phyloP scores from a whole-genome alignment of 2,797 vertebrate genomes.

The Sebastes variabilis region DNA sequence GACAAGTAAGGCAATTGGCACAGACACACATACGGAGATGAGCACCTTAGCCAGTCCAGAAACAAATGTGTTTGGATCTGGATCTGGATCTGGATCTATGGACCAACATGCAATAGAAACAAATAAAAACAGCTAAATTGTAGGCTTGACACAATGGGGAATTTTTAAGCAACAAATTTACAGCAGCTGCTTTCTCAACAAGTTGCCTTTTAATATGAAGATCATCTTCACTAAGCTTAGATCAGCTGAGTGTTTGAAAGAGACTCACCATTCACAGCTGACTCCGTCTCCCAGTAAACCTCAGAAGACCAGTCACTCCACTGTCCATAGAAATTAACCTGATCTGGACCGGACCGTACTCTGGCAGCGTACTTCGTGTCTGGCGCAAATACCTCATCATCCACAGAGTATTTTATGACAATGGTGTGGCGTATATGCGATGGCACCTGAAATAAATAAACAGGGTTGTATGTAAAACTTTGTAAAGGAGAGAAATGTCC shows the following conservation, averaged over 20 bases:
- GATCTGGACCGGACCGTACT: constrained; percentile 68
- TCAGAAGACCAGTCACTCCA: constrained; percentile 81
- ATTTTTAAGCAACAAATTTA: neutral
- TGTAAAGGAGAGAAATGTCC: neutral
- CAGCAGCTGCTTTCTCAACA: neutral
- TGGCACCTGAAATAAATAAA: constrained; percentile 33
- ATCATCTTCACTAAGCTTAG: neutral
- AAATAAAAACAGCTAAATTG: neutral
- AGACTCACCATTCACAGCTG: neutral
- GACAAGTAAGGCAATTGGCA: constrained; percentile 27
- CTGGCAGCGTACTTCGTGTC: constrained; percentile 54
- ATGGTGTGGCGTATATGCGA: neutral
- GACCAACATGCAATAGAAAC: neutral
- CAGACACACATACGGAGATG: constrained; percentile 25
- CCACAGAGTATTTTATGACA: neutral
- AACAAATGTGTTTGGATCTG: neutral
- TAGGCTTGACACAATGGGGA: neutral
- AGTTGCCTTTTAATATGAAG: neutral
- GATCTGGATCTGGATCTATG: neutral
- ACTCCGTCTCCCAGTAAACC: constrained; percentile 62
- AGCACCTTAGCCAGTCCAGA: constrained; percentile 4
- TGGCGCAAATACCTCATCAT: constrained; percentile 22
- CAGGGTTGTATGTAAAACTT: neutral
- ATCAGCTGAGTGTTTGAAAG: neutral
- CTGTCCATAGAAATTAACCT: constrained; percentile 28